Evolutionary conservation across 2,797 vertebrate genomes (phyloP).

Genomic region (Hippopotamyrus pictus): DNA sequence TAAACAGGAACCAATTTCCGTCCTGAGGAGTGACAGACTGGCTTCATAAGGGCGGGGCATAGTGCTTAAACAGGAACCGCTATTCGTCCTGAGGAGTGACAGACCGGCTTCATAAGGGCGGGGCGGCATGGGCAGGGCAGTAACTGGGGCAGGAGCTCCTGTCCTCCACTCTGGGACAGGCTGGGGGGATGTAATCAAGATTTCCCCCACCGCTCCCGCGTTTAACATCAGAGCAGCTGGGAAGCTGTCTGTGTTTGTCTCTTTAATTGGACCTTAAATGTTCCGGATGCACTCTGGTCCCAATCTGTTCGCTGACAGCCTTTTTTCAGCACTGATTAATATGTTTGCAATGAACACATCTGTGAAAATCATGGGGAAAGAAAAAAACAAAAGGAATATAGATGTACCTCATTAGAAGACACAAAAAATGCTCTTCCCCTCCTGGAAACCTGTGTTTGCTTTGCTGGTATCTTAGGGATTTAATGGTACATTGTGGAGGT

Average conservation of each 20-base stretch:
- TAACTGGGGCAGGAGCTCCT: not conserved
- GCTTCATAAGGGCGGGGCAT: constrained; percentile 15
- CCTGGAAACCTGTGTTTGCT: not conserved
- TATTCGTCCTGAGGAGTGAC: constrained; percentile 25
- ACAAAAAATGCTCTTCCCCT: not conserved
- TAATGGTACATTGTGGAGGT: not conserved
- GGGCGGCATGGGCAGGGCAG: not conserved
- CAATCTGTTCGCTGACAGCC: constrained; percentile 2
- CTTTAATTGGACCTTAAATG: constrained; percentile 27
- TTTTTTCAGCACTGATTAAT: constrained; percentile 24
- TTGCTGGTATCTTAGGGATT: constrained; percentile 3
- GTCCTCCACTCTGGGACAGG: not conserved
- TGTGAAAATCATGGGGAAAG: constrained; percentile 2
- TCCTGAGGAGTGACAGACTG: constrained; percentile 26
- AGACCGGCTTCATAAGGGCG: constrained; percentile 24
- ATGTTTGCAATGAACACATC: constrained; percentile 20
- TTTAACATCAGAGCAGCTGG: not conserved
- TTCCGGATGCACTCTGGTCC: constrained; percentile 19
- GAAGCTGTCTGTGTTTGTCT: constrained; percentile 5
- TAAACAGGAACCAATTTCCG: constrained; percentile 14
- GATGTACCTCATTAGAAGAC: not conserved
- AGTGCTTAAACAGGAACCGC: not conserved
- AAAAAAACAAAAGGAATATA: not conserved
- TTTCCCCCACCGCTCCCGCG: not conserved
- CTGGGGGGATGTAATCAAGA: not conserved